phyloP scores from a whole-genome alignment of 1,140 invertebrate genomes.

The Bombus impatiens region DNA sequence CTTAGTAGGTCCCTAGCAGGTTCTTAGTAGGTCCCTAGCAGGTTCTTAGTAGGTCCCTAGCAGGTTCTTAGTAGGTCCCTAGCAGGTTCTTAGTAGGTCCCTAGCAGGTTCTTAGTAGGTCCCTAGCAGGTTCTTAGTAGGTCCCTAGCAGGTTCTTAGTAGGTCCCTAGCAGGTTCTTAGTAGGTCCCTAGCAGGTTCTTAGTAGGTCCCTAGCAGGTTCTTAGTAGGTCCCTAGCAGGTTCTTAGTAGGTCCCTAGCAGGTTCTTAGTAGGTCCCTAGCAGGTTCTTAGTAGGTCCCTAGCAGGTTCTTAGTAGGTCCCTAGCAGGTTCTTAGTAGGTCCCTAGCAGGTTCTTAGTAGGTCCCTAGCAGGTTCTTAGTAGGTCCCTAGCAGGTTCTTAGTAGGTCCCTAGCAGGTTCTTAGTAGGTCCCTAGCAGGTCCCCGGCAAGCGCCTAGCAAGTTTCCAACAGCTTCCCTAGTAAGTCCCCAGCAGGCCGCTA shows the following conservation, averaged over 20 bases:
- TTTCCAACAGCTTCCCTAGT: accelerated
- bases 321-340: accelerated
- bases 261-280: accelerated
- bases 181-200: accelerated
- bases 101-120: too few relatives aligned
- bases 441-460: too few relatives aligned
- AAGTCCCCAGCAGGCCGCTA: too few relatives aligned
- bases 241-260: accelerated
- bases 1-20: accelerated
- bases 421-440: too few relatives aligned
- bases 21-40: too few relatives aligned
- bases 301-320: accelerated
- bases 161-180: accelerated
- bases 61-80: too few relatives aligned
- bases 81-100: too few relatives aligned
- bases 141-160: accelerated
- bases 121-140: too few relatives aligned
- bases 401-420: accelerated
- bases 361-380: accelerated
- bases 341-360: accelerated
- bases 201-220: accelerated
- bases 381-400: accelerated
- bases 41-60: too few relatives aligned
- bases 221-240: too few relatives aligned
- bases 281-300: too few relatives aligned